phyloP scores from a whole-genome alignment of 1,140 invertebrate species.

The Musca domestica region DNA sequence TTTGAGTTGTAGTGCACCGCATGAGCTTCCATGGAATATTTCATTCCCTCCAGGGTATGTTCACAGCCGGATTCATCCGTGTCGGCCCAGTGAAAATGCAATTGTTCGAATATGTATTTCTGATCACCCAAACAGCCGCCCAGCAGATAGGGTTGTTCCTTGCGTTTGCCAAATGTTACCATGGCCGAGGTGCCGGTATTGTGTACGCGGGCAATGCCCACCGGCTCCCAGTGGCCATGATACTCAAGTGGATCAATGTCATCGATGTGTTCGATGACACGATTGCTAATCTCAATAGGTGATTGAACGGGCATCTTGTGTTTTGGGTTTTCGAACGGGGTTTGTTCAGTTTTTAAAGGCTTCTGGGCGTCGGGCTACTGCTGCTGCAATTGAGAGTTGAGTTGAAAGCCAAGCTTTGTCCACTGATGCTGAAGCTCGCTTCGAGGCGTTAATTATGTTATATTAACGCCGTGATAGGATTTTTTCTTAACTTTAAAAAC shows the following conservation, averaged over 20 bases:
- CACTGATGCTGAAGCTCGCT: neutral
- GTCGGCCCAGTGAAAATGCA: conserved; percentile 81
- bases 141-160: conserved; percentile 50
- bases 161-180: conserved; percentile 50
- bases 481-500: conserved; percentile 53
- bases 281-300: conserved; percentile 57
- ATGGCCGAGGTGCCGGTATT: conserved; percentile 52
- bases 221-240: conserved; percentile 58
- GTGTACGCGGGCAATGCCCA: conserved; percentile 47
- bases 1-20: conserved; percentile 76
- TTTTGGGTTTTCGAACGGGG: neutral
- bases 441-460: conserved; percentile 36
- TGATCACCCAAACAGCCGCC: conserved; percentile 64
- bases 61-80: conserved; percentile 71
- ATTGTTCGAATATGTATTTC: conserved; percentile 67
- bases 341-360: conserved; percentile 4
- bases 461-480: conserved; percentile 42
- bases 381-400: neutral
- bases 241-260: conserved; percentile 58
- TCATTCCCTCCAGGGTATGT: conserved; percentile 68
- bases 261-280: conserved; percentile 56
- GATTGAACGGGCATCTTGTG: conserved; percentile 55
- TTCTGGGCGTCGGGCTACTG: neutral
- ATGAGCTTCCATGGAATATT: conserved; percentile 73
- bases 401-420: neutral